These are phyloP conservation scores for human (Homo sapiens) DNA, from an alignment of 2,113 vertebrate genomes.

Conservation along the genomic window GRCh38 chrX:108289001-108289500, in stretches of 20 bases:
- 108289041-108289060: neutral
- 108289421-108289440: neutral
- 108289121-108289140: neutral
- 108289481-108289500: constrained; percentile 37
- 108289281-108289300: neutral
- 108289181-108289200: neutral
- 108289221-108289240: neutral
- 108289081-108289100: neutral
- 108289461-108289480: neutral
- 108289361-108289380: constrained; percentile 17
- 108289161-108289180: neutral
- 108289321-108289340: neutral
- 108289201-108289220: neutral
- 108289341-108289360: neutral
- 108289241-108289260: neutral
- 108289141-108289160: neutral
- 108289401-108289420: neutral
- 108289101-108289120: neutral
- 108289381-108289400: neutral
- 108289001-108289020: neutral
- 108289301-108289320: constrained; percentile 2
- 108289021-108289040: neutral
- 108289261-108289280: neutral
- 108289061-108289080: constrained; percentile 8
- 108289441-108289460: neutral